These are phyloP conservation scores for Tachina grossa DNA, from an alignment of 2,888 invertebrate species.

Conservation along the genomic window DNA sequence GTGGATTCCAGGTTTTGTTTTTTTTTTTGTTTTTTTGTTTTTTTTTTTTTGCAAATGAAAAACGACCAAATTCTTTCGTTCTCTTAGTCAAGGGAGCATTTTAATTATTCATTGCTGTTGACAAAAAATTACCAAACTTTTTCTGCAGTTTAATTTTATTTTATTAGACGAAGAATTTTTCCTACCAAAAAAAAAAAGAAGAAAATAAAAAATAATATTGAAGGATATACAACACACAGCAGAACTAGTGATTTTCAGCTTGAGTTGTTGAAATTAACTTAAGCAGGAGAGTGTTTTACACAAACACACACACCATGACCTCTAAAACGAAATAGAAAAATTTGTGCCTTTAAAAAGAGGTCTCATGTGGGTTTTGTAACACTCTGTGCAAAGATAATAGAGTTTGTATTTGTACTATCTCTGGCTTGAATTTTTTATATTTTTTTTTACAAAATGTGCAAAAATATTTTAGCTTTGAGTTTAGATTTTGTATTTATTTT, in stretches of 20 bases:
- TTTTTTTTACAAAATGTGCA: conserved; percentile 31
- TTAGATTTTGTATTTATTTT: conserved; percentile 18
- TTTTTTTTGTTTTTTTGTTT: background rate
- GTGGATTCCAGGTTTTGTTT: no score
- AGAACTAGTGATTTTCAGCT: conserved; percentile 61
- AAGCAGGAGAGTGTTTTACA: conserved; percentile 36
- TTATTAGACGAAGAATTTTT: conserved; percentile 51
- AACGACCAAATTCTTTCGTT: conserved; percentile 6
- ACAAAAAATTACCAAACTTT: conserved; percentile 75
- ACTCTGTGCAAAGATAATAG: conserved; percentile 45
- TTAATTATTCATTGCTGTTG: conserved; percentile 81
- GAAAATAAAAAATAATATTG: background rate
- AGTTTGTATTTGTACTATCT: conserved; percentile 24
- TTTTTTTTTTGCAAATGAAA: background rate
- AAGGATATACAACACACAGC: background rate
- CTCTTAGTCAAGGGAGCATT: conserved; percentile 78
- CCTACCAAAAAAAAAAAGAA: background rate
- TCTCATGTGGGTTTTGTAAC: conserved; percentile 64
- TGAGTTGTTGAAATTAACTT: conserved; percentile 64
- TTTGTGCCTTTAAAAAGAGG: conserved; percentile 52
- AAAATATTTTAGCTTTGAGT: conserved; percentile 28
- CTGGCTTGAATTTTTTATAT: background rate
- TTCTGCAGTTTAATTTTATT: conserved; percentile 69
- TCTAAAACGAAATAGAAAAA: conserved; percentile 8
- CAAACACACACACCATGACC: background rate